phyloP scores from a whole-genome alignment of 2,797 vertebrate genomes.

The Pelobates cultripes region DNA sequence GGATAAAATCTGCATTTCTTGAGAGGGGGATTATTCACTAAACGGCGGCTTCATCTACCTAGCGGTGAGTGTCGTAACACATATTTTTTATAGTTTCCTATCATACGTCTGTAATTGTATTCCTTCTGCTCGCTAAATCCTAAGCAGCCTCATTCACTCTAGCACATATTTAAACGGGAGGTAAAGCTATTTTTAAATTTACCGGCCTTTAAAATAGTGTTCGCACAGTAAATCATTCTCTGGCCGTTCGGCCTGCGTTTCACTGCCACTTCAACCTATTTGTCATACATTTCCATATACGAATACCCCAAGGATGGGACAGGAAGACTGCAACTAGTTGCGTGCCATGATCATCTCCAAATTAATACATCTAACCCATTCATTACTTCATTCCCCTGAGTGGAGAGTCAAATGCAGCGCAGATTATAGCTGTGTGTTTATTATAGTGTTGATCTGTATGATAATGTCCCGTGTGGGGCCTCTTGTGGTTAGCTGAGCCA shows the following conservation, averaged over 20 bases:
- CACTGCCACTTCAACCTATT: background rate
- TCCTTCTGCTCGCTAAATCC: background rate
- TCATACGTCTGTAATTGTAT: too few species aligned
- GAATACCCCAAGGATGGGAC: slow-evolving; percentile 15
- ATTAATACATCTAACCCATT: slow-evolving; percentile 42
- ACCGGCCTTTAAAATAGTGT: background rate
- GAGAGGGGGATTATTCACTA: too few species aligned
- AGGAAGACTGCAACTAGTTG: slow-evolving; percentile 19
- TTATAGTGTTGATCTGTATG: slow-evolving; percentile 44
- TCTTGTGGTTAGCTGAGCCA: slow-evolving; percentile 40
- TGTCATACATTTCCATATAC: slow-evolving; percentile 18
- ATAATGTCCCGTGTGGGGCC: slow-evolving; percentile 45
- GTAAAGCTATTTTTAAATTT: background rate
- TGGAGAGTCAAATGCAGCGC: slow-evolving; percentile 34
- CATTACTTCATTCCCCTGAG: slow-evolving; percentile 35
- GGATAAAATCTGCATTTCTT: too few species aligned
- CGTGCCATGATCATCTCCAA: slow-evolving; percentile 36
- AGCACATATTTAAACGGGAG: background rate
- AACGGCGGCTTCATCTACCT: too few species aligned
- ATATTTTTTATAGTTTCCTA: too few species aligned
- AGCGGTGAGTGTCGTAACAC: too few species aligned
- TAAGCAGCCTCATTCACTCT: background rate
- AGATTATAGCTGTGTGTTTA: slow-evolving; percentile 44
- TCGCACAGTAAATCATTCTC: background rate
- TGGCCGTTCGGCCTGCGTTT: background rate